Evolutionary conservation across 2,888 invertebrate genomes (phyloP).

Genomic region (Pristionchus fissidentatus): DNA sequence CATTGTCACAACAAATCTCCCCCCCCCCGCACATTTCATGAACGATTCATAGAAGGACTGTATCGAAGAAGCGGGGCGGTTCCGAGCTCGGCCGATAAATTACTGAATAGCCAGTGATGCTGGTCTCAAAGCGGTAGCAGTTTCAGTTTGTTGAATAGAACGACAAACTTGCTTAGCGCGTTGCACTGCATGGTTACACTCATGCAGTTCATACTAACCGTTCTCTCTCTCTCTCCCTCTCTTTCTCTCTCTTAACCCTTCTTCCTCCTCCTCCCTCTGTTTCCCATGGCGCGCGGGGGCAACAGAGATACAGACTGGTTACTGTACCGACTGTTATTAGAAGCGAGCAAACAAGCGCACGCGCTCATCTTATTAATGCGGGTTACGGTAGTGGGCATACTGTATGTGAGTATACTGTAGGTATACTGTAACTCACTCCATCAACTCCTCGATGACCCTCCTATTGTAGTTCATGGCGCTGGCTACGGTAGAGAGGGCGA

Average conservation of each 20-base stretch:
- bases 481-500: constrained; percentile 56
- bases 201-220: not conserved
- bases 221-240: not conserved
- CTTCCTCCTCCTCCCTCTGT: too few species aligned
- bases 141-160: too few species aligned
- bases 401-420: not conserved
- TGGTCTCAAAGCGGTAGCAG: not conserved
- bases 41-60: constrained; percentile 22
- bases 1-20: constrained; percentile 17
- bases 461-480: constrained; percentile 58
- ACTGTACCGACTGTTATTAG: constrained; percentile 36
- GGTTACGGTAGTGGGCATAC: not conserved
- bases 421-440: constrained; percentile 55
- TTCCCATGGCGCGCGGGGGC: not conserved
- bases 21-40: constrained; percentile 30
- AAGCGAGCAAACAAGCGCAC: not conserved
- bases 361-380: not conserved
- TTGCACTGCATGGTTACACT: constrained; percentile 10
- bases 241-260: not conserved
- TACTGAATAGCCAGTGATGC: too few species aligned
- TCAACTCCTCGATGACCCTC: constrained; percentile 59
- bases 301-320: not conserved
- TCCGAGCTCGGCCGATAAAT: too few species aligned
- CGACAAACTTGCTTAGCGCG: constrained; percentile 5
- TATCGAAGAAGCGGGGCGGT: not conserved